Evolutionary conservation across 2,888 invertebrate species (phyloP), one percentile per base, ranked within the genome.

Genomic region (Diaperis boleti): DNA sequence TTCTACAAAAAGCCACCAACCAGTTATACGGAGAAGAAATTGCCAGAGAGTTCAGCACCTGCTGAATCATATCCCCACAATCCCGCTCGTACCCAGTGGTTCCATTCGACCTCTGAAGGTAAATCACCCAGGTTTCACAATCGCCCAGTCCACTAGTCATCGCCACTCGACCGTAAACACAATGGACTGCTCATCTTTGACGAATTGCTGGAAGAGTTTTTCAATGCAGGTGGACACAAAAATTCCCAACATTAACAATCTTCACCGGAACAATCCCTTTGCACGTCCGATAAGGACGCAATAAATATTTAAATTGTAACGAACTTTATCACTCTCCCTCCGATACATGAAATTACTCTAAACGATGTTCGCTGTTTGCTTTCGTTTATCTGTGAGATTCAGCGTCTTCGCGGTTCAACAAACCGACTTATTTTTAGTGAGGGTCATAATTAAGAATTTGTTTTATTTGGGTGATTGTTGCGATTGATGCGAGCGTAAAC

Each of bases 171-270:
- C 18, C 50, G 50, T 50, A 18, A 50, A 50, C 35, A 50, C 20
- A 42, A 45, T 50, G 50, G 18, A 35, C 18, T 35, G 50, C 20
- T 33, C 14, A 50, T 50, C 33, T 49, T 31, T 50, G 50, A 50
- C 37, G 37, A 50, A 35, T 37, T 20, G 10, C 37, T 11, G 11
- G 35, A 50, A 50, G 37, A 50, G n/a, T n/a, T n/a, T n/a, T n/a
- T n/a, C n/a, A n/a, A n/a, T n/a, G n/a, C n/a, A n/a, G n/a, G n/a
- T n/a, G n/a, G n/a, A n/a, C n/a, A n/a, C n/a, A n/a, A n/a, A n/a
- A n/a, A n/a, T n/a, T n/a, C n/a, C n/a, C n/a, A n/a, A n/a, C n/a
- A n/a, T n/a, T n/a, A n/a, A n/a, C n/a, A n/a, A n/a, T n/a, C n/a
- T n/a, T n/a, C n/a, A n/a, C n/a, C n/a, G n/a, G n/a, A n/a, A n/a